Percentiles rank a stretch among this genome's conserved stretches.
These are phyloP conservation scores for Radopholus similis DNA, from an alignment of 1,140 invertebrate genomes.

Conservation along the genomic window DNA sequence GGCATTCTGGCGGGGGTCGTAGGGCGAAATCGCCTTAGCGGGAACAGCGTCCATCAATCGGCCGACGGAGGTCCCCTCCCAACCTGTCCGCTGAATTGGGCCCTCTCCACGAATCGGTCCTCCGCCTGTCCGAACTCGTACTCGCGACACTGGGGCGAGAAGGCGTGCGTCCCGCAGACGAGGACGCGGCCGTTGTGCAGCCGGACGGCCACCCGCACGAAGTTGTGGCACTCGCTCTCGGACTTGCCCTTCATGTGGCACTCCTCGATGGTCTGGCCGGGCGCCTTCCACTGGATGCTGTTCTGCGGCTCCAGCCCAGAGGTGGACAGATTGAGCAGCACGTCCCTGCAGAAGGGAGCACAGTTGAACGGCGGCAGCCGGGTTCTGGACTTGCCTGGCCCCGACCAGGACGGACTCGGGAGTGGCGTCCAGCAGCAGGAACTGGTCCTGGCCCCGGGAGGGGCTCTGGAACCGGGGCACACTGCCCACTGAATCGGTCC, in stretches of 20 bases:
- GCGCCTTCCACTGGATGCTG: conserved; percentile 80
- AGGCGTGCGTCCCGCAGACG: conserved; percentile 90
- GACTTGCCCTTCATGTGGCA: conserved; percentile 81
- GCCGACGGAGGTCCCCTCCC: background rate
- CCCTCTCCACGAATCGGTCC: conserved; percentile 24
- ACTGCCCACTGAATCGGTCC: conserved; percentile 27
- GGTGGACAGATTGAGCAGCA: conserved; percentile 51
- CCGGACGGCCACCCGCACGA: conserved; percentile 77
- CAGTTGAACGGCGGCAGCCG: background rate
- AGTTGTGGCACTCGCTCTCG: conserved; percentile 84
- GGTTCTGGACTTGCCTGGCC: conserved; percentile 73
- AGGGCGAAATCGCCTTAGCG: conserved; percentile 53
- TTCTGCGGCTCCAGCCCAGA: conserved; percentile 60
- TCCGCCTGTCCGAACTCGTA: conserved; percentile 63
- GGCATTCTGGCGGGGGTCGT: conserved; percentile 56
- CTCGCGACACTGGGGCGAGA: conserved; percentile 81
- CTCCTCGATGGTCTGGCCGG: conserved; percentile 74
- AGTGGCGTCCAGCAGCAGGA: conserved; percentile 79
- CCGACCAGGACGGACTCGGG: conserved; percentile 83
- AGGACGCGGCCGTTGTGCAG: conserved; percentile 71
- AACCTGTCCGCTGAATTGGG: conserved; percentile 37
- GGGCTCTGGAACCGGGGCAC: conserved; percentile 25
- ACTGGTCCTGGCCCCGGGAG: conserved; percentile 69
- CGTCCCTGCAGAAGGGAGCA: conserved; percentile 43
- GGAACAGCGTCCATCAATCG: conserved; percentile 30